These are phyloP conservation scores for Ornithoptera alexandrae DNA, from an alignment of 2,888 invertebrate genomes.

Conservation along the genomic window DNA sequence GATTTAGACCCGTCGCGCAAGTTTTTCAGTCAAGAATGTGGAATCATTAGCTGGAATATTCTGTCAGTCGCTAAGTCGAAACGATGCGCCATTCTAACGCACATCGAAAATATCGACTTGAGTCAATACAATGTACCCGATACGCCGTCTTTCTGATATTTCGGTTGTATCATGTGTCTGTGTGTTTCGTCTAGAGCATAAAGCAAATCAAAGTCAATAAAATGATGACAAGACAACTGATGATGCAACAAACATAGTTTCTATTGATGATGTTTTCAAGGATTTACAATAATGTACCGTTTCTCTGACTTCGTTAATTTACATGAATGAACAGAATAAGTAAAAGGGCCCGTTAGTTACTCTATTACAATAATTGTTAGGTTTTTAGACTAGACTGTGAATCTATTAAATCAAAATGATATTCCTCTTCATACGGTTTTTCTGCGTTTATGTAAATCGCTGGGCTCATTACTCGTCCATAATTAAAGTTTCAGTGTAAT, in stretches of 20 bases:
- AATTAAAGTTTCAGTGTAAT: conserved; percentile 1
- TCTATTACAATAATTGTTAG: conserved; percentile 7
- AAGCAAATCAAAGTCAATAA: too few relatives aligned
- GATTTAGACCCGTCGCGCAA: conserved; percentile 33
- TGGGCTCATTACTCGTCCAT: not conserved
- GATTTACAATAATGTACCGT: not conserved
- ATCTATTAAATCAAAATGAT: conserved; percentile 10
- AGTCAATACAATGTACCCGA: conserved; percentile 8
- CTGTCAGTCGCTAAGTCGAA: conserved; percentile 30
- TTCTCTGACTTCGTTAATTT: not conserved
- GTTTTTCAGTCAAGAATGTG: conserved; percentile 40
- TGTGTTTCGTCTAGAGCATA: not conserved
- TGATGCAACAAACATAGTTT: too few relatives aligned
- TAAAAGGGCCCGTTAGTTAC: not conserved
- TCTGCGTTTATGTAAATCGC: conserved; percentile 12
- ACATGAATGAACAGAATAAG: not conserved
- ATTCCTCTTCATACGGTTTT: not conserved
- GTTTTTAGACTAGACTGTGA: not conserved
- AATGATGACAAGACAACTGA: too few relatives aligned
- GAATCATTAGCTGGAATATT: conserved; percentile 35
- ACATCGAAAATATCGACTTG: conserved; percentile 6
- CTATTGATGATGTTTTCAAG: not conserved
- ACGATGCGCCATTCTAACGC: conserved; percentile 1
- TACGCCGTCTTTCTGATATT: not conserved
- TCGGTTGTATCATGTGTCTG: not conserved